These are phyloP conservation scores for Bolinopsis microptera DNA, from an alignment of 37 sponge, comb jelly and placozoan species.

Conservation along the genomic window DNA sequence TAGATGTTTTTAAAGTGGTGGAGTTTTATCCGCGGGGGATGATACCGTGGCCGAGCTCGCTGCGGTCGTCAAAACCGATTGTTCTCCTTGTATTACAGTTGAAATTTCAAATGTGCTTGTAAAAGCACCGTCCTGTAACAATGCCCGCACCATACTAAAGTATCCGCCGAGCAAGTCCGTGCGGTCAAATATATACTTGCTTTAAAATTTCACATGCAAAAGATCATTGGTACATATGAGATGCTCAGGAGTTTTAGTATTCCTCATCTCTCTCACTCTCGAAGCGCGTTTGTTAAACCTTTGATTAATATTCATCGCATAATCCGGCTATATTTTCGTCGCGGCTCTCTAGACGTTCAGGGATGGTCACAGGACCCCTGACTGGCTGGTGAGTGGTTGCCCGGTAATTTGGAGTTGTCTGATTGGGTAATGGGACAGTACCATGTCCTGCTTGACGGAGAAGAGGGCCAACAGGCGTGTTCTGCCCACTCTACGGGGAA, in stretches of 20 bases:
- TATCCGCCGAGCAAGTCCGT: not conserved
- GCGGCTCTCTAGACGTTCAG: not conserved
- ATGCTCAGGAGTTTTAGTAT: not conserved
- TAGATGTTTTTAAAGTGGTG: not conserved
- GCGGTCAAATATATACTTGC: constrained; percentile 22
- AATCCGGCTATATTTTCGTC: not conserved
- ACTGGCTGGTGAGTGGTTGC: not conserved
- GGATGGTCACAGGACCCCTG: not conserved
- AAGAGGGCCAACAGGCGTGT: not conserved
- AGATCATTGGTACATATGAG: constrained; percentile 5
- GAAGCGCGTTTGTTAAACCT: not conserved
- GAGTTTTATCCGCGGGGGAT: not conserved
- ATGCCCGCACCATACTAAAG: not conserved
- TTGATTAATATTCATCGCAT: constrained; percentile 17
- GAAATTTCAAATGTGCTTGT: not conserved
- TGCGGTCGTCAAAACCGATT: not conserved
- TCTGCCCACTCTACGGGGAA: too few relatives aligned
- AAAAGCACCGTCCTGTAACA: not conserved
- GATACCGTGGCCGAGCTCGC: not conserved
- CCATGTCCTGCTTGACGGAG: not conserved
- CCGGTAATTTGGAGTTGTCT: not conserved
- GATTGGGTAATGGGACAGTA: constrained; percentile 24
- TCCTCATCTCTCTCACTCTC: not conserved
- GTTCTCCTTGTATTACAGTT: not conserved
- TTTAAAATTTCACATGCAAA: constrained; percentile 14